Evolutionary conservation across 2,888 invertebrate species (phyloP).

Genomic region (Limnephilus marmoratus): DNA sequence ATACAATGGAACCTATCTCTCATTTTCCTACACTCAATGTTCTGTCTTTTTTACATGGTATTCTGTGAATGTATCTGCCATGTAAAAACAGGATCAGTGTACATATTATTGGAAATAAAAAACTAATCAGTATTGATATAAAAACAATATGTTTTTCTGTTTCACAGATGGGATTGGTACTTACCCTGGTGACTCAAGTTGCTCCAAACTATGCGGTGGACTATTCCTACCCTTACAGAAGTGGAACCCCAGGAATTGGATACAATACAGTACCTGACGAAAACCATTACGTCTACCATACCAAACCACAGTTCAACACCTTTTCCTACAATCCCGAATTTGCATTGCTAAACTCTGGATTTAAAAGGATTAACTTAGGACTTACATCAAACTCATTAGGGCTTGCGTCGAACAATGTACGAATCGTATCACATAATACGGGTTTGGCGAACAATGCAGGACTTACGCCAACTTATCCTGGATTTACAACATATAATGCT

Average conservation of each 20-base stretch:
- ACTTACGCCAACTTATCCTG: background rate
- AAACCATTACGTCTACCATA: background rate
- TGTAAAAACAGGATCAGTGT: too few relatives aligned
- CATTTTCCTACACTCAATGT: too few relatives aligned
- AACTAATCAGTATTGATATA: background rate
- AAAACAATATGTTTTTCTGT: background rate
- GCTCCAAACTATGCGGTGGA: background rate
- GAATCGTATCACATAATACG: background rate
- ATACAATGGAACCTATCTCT: too few relatives aligned
- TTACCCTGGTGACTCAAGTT: background rate
- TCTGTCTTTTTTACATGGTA: too few relatives aligned
- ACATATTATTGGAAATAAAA: background rate
- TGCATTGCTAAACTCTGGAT: background rate
- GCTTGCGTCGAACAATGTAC: background rate
- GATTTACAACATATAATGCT: background rate
- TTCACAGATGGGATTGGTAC: background rate
- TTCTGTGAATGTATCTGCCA: too few relatives aligned
- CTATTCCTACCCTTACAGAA: background rate
- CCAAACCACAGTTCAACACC: background rate
- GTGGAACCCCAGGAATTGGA: background rate
- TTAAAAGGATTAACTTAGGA: background rate
- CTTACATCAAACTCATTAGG: background rate
- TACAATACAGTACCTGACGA: background rate
- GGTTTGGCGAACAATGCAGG: background rate
- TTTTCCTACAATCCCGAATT: background rate